These are phyloP conservation scores for Diachrysia chrysitis DNA, from an alignment of 2,888 invertebrate species.

Conservation along the genomic window DNA sequence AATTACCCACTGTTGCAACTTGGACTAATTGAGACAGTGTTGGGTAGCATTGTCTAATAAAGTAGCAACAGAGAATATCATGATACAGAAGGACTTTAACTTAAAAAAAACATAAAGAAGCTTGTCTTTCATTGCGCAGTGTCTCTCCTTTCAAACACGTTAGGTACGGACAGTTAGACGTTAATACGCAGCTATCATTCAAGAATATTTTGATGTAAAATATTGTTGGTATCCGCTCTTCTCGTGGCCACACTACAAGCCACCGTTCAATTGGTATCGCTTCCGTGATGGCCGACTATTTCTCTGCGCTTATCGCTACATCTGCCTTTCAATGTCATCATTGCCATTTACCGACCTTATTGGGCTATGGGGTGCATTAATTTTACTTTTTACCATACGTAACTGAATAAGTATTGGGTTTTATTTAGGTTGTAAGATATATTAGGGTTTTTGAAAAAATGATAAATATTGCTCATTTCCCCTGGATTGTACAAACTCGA, in stretches of 20 bases:
- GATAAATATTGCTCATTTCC: background rate
- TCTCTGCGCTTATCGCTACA: slow-evolving; percentile 70
- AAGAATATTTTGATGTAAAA: background rate
- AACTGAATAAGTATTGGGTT: slow-evolving; percentile 12
- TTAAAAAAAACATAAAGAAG: no score
- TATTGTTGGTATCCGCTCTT: slow-evolving; percentile 1
- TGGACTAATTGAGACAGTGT: no score
- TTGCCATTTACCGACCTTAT: slow-evolving; percentile 47
- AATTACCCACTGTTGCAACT: no score
- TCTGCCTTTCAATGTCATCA: slow-evolving; percentile 68
- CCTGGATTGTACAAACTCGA: background rate
- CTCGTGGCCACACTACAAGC: slow-evolving; percentile 13
- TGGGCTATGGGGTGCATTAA: slow-evolving; percentile 53
- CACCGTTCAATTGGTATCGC: slow-evolving; percentile 36
- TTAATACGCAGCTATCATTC: background rate
- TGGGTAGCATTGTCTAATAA: no score
- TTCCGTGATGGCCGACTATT: slow-evolving; percentile 78
- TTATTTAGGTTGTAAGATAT: slow-evolving; percentile 14
- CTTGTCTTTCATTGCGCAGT: no score
- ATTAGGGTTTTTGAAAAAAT: no score
- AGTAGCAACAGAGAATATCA: no score
- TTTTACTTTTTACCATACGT: slow-evolving; percentile 25
- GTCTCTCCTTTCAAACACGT: no score
- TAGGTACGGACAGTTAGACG: no score
- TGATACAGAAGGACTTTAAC: no score